Evolutionary conservation across 2,113 vertebrate species (phyloP).

Genomic region (Aegotheles bennettii): DNA sequence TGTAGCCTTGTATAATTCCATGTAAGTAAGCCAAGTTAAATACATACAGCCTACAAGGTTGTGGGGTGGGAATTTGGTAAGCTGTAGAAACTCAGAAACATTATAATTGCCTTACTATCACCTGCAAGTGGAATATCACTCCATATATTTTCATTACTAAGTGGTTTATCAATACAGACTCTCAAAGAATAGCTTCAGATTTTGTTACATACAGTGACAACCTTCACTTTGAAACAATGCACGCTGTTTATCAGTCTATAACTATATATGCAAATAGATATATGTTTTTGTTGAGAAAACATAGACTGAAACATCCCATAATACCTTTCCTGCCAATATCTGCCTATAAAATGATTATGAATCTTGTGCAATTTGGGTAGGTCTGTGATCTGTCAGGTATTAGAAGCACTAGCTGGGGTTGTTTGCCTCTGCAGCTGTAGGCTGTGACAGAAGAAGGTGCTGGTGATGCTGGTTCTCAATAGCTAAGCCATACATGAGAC

Average conservation of each 20-base stretch:
- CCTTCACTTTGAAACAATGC: background rate
- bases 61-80: constrained; percentile 1
- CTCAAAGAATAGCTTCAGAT: background rate
- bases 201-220: background rate
- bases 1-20: background rate
- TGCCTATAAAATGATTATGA: background rate
- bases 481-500: background rate
- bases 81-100: background rate
- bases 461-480: background rate
- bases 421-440: background rate
- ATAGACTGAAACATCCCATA: background rate
- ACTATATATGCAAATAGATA: background rate
- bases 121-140: background rate
- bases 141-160: background rate
- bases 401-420: background rate
- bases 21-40: constrained; percentile 31
- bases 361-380: background rate
- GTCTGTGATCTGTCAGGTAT: background rate
- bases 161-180: background rate
- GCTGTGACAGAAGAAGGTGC: background rate
- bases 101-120: background rate
- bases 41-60: background rate
- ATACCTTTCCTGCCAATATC: background rate
- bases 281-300: background rate
- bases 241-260: background rate